Evolutionary conservation across 2,888 invertebrate genomes (phyloP), one percentile per base, ranked within the genome.

Genomic region (Orthonevra nobilis): DNA sequence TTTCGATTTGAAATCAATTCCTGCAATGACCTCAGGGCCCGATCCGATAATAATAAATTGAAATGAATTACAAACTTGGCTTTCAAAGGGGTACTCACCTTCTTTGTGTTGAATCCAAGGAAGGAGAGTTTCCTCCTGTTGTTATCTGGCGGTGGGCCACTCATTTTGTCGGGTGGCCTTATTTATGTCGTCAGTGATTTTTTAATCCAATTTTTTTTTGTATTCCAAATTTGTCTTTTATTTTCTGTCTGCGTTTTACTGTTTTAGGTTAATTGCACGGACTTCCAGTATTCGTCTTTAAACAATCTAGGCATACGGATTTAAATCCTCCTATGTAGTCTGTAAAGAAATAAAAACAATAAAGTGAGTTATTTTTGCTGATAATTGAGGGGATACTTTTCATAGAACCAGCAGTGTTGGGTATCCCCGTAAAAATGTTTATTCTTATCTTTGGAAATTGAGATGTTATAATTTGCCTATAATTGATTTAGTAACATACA

Each of bases 41-140:
- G n/a, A n/a, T n/a, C n/a, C n/a, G n/a, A n/a, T n/a, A n/a, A n/a
- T n/a, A n/a, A n/a, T n/a, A n/a, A n/a, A n/a, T n/a, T n/a, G n/a
- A n/a, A n/a, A n/a, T n/a, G n/a, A n/a, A n/a, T n/a, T n/a, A n/a
- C n/a, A n/a, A n/a, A n/a, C n/a, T n/a, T n/a, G n/a, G n/a, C n/a
- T n/a, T n/a, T n/a, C n/a, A n/a, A 19, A 40, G 48, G 36, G 56
- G 15, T 4, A 85, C 88, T 88, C 81, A 89, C 91, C 91, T 91
- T 86, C 72, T 87, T 87, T 38, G 91, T 91, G 75, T 91, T 91
- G 85, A 94, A 94, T 83, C 94, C 93, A 81, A 94, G 90, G 87
- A 94, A 94, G 52, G 93, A 93, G 63, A 94, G 90, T 86, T 94
- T 94, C 88, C 93, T 91, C 85, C 91, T 91, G 85, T 91, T 92